A percentile compares a stretch with the other conserved stretches of the same genome.
Evolutionary conservation across 2,888 invertebrate genomes (phyloP).

Genomic region (Tiliacea aurago): DNA sequence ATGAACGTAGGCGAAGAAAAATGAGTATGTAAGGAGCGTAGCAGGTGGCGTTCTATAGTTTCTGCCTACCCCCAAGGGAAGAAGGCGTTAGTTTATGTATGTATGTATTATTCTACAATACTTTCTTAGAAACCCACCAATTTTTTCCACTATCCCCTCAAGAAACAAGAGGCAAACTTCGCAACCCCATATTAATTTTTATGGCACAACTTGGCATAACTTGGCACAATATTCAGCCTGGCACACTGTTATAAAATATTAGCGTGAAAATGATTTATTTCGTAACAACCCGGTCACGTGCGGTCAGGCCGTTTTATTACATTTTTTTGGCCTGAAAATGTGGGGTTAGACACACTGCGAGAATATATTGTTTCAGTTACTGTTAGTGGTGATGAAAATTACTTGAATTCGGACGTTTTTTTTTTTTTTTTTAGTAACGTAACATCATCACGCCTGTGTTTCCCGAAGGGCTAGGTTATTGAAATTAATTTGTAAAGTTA

Average conservation of each 20-base stretch:
- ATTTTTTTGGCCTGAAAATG: slow-evolving; percentile 78
- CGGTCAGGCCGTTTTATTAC: slow-evolving; percentile 84
- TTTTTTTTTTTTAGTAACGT: too few species aligned
- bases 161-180: slow-evolving; percentile 48
- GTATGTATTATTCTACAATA: background rate
- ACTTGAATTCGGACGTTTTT: background rate
- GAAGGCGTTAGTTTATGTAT: too few species aligned
- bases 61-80: too few species aligned
- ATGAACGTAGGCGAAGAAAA: too few species aligned
- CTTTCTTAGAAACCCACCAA: background rate
- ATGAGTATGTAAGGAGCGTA: too few species aligned
- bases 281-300: slow-evolving; percentile 78
- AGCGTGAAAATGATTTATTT: slow-evolving; percentile 82
- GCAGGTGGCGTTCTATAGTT: too few species aligned
- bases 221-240: slow-evolving; percentile 73
- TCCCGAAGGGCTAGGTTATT: too few species aligned
- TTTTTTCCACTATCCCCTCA: slow-evolving; percentile 37
- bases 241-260: slow-evolving; percentile 83
- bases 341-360: slow-evolving; percentile 64
- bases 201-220: slow-evolving; percentile 74
- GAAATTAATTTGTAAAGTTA: too few species aligned
- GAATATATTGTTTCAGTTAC: slow-evolving; percentile 61
- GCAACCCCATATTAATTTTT: slow-evolving; percentile 82
- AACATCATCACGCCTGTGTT: too few species aligned
- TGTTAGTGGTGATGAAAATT: background rate